These are phyloP conservation scores for Erithacus rubecula DNA, from an alignment of 2,797 vertebrate species.

Conservation along the genomic window DNA sequence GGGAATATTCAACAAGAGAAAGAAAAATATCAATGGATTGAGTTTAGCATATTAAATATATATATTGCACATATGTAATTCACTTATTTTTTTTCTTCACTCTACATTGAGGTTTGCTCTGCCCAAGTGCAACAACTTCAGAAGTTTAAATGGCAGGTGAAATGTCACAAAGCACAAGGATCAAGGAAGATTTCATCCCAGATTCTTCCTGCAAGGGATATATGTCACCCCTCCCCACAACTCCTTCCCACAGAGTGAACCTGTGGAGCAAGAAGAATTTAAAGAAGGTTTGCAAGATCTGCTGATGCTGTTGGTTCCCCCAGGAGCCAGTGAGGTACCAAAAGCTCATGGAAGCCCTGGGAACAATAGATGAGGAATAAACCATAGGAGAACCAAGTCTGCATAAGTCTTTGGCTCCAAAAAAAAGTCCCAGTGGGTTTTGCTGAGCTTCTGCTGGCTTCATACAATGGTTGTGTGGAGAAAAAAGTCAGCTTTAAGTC, in stretches of 20 bases:
- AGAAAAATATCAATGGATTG: background rate
- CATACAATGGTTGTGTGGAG: background rate
- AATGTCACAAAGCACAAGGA: background rate
- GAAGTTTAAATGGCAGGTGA: background rate
- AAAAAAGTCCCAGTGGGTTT: background rate
- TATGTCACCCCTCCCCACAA: background rate
- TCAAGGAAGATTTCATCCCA: background rate
- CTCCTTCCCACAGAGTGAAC: fast-evolving
- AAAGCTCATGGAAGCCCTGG: background rate
- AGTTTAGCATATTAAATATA: background rate
- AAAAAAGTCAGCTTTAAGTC: background rate
- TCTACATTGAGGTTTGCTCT: fast-evolving
- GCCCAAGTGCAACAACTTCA: background rate
- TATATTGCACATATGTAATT: fast-evolving
- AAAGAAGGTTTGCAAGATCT: background rate
- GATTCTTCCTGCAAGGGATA: background rate
- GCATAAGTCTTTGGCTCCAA: background rate
- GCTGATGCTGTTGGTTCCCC: background rate
- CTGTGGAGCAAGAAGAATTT: background rate
- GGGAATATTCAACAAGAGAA: background rate
- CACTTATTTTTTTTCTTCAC: background rate
- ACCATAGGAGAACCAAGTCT: fast-evolving
- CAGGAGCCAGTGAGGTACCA: background rate
- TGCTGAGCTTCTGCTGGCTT: background rate
- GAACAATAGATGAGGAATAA: background rate